Evolutionary conservation across 2,797 vertebrate species (phyloP).

Genomic region (Echiichthys vipera): DNA sequence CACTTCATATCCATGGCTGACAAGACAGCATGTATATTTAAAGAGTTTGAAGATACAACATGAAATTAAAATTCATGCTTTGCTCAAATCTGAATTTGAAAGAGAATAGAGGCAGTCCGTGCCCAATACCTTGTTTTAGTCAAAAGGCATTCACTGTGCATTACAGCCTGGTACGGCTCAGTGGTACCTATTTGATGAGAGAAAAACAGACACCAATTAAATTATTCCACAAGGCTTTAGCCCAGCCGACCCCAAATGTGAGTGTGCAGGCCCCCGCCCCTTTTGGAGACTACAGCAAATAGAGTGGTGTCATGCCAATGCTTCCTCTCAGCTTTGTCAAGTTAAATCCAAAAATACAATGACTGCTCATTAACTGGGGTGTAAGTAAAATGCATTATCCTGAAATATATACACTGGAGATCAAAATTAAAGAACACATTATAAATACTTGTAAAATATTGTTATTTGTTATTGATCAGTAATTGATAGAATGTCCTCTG

Average conservation of each 20-base stretch:
- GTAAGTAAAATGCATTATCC: conserved; percentile 25
- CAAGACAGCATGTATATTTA: conserved; percentile 77
- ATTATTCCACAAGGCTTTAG: conserved; percentile 83
- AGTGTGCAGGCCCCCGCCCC: conserved; percentile 53
- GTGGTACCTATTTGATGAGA: conserved; percentile 75
- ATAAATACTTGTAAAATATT: too few species aligned
- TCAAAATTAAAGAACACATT: too few species aligned
- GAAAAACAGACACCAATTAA: conserved; percentile 83
- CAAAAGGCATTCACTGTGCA: conserved; percentile 66
- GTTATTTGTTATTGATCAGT: too few species aligned
- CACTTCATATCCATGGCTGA: conserved; percentile 63
- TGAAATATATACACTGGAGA: conserved; percentile 18
- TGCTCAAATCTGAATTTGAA: conserved; percentile 66
- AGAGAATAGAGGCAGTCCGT: conserved; percentile 59
- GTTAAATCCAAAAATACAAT: conserved; percentile 44
- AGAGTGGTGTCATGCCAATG: conserved; percentile 61
- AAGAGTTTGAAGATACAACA: conserved; percentile 62
- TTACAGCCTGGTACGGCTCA: conserved; percentile 67
- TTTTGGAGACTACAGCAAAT: conserved; percentile 40
- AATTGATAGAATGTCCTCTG: too few species aligned
- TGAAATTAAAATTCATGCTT: conserved; percentile 70
- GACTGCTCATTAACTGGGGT: conserved; percentile 16
- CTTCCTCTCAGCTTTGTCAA: conserved; percentile 46
- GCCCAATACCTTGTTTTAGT: conserved; percentile 68
- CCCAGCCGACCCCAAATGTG: conserved; percentile 72